phyloP scores from a whole-genome alignment of 2,888 invertebrate species.

The Pegoplata infirma region DNA sequence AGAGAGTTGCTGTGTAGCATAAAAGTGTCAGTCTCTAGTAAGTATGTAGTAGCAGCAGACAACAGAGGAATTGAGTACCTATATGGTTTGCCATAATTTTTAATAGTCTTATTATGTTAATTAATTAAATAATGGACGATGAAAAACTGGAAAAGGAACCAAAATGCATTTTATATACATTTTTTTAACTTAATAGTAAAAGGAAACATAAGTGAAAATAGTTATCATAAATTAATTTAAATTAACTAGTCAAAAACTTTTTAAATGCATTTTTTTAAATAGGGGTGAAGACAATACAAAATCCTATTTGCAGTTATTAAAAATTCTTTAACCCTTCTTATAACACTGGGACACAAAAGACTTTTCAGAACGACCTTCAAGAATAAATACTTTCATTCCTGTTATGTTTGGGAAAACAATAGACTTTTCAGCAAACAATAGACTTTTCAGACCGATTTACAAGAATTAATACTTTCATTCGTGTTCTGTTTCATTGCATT shows the following conservation, averaged over 20 bases:
- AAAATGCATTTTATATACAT: conserved; percentile 4
- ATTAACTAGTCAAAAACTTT: neutral
- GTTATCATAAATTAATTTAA: neutral
- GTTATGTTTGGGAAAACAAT: too few species aligned
- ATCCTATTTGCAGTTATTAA: too few species aligned
- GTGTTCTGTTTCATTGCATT: too few species aligned
- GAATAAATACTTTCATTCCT: too few species aligned
- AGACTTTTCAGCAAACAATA: too few species aligned
- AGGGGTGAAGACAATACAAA: too few species aligned
- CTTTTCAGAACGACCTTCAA: too few species aligned
- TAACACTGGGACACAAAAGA: too few species aligned
- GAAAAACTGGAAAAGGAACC: neutral
- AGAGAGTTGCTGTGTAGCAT: conserved; percentile 36
- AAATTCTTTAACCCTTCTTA: too few species aligned
- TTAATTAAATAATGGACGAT: conserved; percentile 28
- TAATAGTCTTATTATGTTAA: conserved; percentile 48
- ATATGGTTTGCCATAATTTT: conserved; percentile 42
- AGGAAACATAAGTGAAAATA: neutral
- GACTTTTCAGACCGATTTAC: too few species aligned
- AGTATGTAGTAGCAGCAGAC: conserved; percentile 2
- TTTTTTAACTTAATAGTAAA: too few species aligned
- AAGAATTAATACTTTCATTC: too few species aligned
- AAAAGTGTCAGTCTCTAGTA: neutral
- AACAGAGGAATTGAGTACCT: conserved; percentile 6
- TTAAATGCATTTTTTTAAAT: neutral